phyloP scores from a whole-genome alignment of 2,888 invertebrate species.

The Dioctria linearis region DNA sequence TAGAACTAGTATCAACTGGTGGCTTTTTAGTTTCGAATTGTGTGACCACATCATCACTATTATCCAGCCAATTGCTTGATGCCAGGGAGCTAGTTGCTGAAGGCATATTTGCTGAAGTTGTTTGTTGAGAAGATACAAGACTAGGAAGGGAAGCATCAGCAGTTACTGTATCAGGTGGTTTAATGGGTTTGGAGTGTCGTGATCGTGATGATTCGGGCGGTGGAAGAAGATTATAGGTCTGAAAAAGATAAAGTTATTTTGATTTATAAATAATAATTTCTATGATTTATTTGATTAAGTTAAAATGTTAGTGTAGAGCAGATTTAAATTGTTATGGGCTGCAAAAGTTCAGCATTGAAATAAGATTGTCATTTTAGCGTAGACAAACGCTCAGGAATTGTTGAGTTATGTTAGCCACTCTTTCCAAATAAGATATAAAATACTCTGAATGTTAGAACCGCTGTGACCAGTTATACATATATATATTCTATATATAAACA shows the following conservation, averaged over 20 bases:
- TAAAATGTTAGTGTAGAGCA: too few relatives aligned
- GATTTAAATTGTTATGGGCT: too few relatives aligned
- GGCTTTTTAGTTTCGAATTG: conserved; percentile 63
- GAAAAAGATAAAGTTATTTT: conserved; percentile 49
- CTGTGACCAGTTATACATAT: too few relatives aligned
- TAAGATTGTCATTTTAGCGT: too few relatives aligned
- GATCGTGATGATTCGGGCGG: conserved; percentile 70
- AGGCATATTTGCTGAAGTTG: conserved; percentile 55
- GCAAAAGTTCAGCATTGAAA: too few relatives aligned
- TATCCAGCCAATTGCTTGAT: conserved; percentile 56
- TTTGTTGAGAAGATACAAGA: conserved; percentile 54
- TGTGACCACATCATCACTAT: conserved; percentile 45
- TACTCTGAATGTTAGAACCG: too few relatives aligned
- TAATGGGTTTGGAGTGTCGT: conserved; percentile 66
- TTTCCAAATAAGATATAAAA: too few relatives aligned
- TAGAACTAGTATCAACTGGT: conserved; percentile 49
- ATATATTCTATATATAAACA: too few relatives aligned
- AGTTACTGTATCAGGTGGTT: conserved; percentile 42
- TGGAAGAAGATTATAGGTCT: conserved; percentile 69
- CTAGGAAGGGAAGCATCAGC: conserved; percentile 42
- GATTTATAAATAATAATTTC: background rate
- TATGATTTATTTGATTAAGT: too few relatives aligned
- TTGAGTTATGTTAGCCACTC: too few relatives aligned
- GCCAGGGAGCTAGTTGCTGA: conserved; percentile 54
- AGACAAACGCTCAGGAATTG: too few relatives aligned